Conservation (phyloP, 1,140 invertebrate genomes). For the Bombus vancouverensis region DNA sequence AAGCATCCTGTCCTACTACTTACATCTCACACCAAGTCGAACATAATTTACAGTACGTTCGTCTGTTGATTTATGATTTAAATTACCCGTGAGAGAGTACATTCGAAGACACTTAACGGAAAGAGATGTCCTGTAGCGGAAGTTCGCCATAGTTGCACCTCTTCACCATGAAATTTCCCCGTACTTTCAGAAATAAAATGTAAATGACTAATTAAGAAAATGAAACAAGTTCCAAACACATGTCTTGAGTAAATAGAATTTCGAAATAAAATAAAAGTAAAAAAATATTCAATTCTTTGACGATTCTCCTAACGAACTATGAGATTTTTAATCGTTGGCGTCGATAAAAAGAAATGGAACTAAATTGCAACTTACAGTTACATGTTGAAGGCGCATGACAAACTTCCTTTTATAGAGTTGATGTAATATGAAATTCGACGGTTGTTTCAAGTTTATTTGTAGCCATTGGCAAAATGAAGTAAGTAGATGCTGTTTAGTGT, state of each 20-base stretch:
- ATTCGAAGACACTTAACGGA: no score
- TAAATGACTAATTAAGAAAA: background rate
- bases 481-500: background rate
- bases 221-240: background rate
- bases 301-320: background rate
- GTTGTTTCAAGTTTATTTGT: background rate
- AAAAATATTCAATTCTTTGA: background rate
- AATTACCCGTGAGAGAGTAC: constrained; percentile 33
- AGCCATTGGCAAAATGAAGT: background rate
- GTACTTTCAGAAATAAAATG: background rate
- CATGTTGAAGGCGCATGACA: no score
- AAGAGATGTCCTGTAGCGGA: background rate
- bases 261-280: no score
- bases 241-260: background rate
- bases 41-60: constrained; percentile 39
- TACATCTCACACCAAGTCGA: constrained; percentile 27
- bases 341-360: background rate
- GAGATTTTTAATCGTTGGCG: background rate
- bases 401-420: background rate
- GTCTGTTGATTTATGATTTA: constrained; percentile 52
- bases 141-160: background rate
- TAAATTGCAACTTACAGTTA: background rate
- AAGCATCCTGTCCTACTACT: background rate
- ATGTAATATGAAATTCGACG: background rate
- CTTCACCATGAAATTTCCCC: background rate